These are phyloP conservation scores for Philopotamus ludificatus DNA, from an alignment of 1,140 invertebrate genomes.

Conservation along the genomic window DNA sequence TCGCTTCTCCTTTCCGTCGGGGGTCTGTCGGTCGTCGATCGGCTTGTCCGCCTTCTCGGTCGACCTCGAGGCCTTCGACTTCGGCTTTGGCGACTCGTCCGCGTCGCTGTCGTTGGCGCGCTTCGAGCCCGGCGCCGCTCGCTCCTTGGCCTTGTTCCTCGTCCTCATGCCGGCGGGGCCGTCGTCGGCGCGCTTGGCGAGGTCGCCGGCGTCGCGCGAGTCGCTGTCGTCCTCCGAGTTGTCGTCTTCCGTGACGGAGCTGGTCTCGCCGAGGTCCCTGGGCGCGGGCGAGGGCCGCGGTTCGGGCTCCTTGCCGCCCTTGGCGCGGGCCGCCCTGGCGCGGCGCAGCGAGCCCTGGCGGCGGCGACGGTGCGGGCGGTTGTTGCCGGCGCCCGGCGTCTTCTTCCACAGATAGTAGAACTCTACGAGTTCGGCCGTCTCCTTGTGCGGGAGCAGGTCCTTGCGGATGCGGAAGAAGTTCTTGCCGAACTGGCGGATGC, in stretches of 20 bases:
- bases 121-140: constrained; percentile 42
- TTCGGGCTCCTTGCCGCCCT: constrained; percentile 58
- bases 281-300: constrained; percentile 61
- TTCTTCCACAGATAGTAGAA: constrained; percentile 99
- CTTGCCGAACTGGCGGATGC: constrained; percentile 96
- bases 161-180: constrained; percentile 85
- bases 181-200: constrained; percentile 54
- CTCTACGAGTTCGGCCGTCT: constrained; percentile 94
- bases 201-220: constrained; percentile 60
- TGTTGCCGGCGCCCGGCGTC: constrained; percentile 96
- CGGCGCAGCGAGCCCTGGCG: constrained; percentile 85
- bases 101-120: constrained; percentile 63
- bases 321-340: constrained; percentile 77
- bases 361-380: constrained; percentile 85
- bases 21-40: constrained; percentile 45
- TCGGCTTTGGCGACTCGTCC: no score
- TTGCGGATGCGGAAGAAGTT: constrained; percentile 98
- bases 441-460: constrained; percentile 93
- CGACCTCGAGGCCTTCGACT: constrained; percentile 64
- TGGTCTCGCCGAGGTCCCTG: constrained; percentile 69
- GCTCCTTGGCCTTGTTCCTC: constrained; percentile 79
- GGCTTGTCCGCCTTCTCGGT: constrained; percentile 56
- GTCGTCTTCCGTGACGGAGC: constrained; percentile 93
- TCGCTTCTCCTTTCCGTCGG: constrained; percentile 61
- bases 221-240: constrained; percentile 90